Conservation (phyloP, 2,888 invertebrate species). For the Odontocerum albicorne region DNA sequence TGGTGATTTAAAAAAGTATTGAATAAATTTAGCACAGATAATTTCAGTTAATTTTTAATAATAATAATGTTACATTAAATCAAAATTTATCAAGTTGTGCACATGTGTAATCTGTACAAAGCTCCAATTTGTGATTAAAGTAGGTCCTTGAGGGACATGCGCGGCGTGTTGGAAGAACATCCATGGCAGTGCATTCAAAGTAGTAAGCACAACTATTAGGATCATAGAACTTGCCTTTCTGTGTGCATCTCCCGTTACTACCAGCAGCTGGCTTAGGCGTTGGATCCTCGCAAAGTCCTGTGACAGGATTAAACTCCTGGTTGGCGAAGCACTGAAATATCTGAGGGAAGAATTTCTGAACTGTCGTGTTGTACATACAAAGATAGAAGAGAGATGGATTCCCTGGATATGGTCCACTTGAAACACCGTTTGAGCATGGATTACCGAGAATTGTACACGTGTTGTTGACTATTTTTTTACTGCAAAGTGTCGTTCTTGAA, state of each 20-base stretch:
- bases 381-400: slow-evolving; percentile 13
- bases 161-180: not conserved
- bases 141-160: too few relatives aligned
- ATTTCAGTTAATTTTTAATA: too few relatives aligned
- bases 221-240: slow-evolving; percentile 4
- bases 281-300: slow-evolving; percentile 8
- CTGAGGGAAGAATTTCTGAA: not conserved
- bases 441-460: slow-evolving; percentile 5
- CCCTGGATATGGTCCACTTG: too few relatives aligned
- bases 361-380: not conserved
- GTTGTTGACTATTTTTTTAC: too few relatives aligned
- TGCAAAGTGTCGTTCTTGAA: slow-evolving; percentile 10
- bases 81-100: too few relatives aligned
- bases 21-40: too few relatives aligned
- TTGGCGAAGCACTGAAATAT: slow-evolving; percentile 7
- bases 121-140: too few relatives aligned
- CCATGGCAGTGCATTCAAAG: slow-evolving; percentile 2
- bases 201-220: not conserved
- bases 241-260: not conserved
- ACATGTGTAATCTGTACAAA: too few relatives aligned
- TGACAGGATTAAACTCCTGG: not conserved
- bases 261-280: not conserved
- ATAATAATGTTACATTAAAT: too few relatives aligned
- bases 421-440: too few relatives aligned
- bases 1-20: too few relatives aligned